Conservation (phyloP, 2,888 invertebrate genomes). For the Incurvaria masculella region DNA sequence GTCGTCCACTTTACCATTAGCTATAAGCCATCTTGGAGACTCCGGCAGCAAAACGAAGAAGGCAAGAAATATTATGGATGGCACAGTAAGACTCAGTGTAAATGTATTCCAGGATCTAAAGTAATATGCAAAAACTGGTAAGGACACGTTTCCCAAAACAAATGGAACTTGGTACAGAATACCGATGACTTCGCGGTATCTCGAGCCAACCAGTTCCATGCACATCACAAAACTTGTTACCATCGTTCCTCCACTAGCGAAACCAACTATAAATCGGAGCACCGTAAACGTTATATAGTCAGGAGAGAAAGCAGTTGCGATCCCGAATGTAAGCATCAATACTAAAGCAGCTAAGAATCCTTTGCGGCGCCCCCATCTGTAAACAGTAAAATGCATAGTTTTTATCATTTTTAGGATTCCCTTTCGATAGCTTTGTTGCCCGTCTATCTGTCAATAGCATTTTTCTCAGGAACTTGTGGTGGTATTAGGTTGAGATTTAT, state of each 20-base stretch:
- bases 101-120: slow-evolving; percentile 64
- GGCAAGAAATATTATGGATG: slow-evolving; percentile 57
- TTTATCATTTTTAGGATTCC: no score
- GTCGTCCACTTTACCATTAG: slow-evolving; percentile 62
- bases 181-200: slow-evolving; percentile 51
- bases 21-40: slow-evolving; percentile 76
- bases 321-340: slow-evolving; percentile 63
- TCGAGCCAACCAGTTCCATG: slow-evolving; percentile 62
- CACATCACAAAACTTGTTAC: slow-evolving; percentile 68
- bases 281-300: slow-evolving; percentile 57
- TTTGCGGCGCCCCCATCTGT: slow-evolving; percentile 70
- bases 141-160: slow-evolving; percentile 62
- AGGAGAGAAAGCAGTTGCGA: slow-evolving; percentile 65
- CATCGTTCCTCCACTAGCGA: slow-evolving; percentile 81
- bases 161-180: slow-evolving; percentile 69
- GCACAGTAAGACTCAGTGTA: slow-evolving; percentile 61
- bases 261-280: slow-evolving; percentile 64
- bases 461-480: no score
- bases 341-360: slow-evolving; percentile 67
- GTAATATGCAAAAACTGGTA: slow-evolving; percentile 62
- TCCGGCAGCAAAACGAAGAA: slow-evolving; percentile 73
- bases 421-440: no score
- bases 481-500: no score
- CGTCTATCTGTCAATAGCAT: no score
- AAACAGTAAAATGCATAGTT: slow-evolving; percentile 19